A percentile compares a stretch with the other conserved stretches of the same genome.
These are phyloP conservation scores for Equus przewalskii DNA, from an alignment of 2,113 vertebrate genomes.

Conservation along the genomic window DNA sequence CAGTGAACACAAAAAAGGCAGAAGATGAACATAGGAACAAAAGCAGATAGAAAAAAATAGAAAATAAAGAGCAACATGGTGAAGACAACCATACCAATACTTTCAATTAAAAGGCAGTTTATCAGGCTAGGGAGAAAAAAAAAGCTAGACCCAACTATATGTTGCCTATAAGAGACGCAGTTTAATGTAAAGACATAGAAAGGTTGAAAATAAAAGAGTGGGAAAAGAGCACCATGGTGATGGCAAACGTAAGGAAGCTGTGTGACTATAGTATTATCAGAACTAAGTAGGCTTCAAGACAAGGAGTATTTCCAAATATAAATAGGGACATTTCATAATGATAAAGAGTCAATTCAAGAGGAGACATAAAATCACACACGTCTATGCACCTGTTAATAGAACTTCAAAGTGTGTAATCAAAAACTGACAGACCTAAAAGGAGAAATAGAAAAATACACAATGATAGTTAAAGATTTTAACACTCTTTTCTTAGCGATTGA, in stretches of 20 bases:
- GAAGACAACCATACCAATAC: background rate
- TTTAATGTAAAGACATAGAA: slow-evolving; percentile 41
- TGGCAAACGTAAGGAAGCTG: background rate
- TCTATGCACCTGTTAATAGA: background rate
- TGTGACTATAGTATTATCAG: background rate
- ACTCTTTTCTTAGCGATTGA: background rate
- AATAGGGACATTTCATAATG: slow-evolving; percentile 32
- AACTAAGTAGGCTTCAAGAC: background rate
- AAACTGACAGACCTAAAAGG: slow-evolving; percentile 32
- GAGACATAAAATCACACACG: background rate
- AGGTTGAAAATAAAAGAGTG: background rate
- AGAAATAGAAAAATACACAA: background rate
- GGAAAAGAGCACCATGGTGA: background rate
- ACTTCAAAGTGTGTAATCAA: slow-evolving; percentile 10
- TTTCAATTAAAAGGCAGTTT: background rate
- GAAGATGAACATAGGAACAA: background rate
- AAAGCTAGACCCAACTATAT: background rate
- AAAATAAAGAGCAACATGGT: background rate
- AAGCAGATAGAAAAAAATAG: background rate
- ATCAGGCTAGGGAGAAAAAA: background rate
- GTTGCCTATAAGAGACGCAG: background rate
- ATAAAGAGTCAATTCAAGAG: slow-evolving; percentile 20
- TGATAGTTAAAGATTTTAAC: slow-evolving; percentile 33
- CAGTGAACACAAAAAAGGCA: slow-evolving; percentile 20
- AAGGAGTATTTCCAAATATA: background rate